phyloP scores from a whole-genome alignment of 1,140 invertebrate genomes.

The Conopomorpha cramerella region DNA sequence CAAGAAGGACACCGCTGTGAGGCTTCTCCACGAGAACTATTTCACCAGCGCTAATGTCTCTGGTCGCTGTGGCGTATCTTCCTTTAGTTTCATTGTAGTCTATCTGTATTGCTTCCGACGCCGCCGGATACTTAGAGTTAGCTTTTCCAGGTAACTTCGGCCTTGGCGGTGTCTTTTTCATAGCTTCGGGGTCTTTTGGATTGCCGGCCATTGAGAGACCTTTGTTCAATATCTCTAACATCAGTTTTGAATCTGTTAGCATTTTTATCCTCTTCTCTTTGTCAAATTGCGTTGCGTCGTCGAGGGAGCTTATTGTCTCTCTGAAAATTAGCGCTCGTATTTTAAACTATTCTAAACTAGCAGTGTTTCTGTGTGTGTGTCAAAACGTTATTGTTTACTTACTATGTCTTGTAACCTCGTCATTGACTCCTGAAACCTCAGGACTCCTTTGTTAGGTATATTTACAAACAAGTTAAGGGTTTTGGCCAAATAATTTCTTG shows the following conservation, averaged over 20 bases:
- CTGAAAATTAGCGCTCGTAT: constrained; percentile 47
- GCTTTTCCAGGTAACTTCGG: constrained; percentile 40
- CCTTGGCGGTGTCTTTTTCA: constrained; percentile 33
- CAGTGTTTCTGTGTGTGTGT: too few relatives aligned
- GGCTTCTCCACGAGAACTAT: constrained; percentile 75
- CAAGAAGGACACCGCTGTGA: constrained; percentile 73
- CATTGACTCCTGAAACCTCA: too few relatives aligned
- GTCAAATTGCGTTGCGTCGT: constrained; percentile 67
- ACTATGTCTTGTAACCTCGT: too few relatives aligned
- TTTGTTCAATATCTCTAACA: constrained; percentile 71
- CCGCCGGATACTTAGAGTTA: constrained; percentile 61
- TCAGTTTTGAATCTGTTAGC: constrained; percentile 70
- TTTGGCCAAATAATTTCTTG: too few relatives aligned
- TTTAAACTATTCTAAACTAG: too few relatives aligned
- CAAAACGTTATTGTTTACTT: not conserved
- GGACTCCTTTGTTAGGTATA: too few relatives aligned
- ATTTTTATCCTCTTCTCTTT: constrained; percentile 68
- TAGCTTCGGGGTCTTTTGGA: constrained; percentile 29
- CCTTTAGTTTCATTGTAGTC: constrained; percentile 44
- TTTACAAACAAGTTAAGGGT: too few relatives aligned
- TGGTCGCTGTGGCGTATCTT: constrained; percentile 66
- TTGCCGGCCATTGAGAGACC: constrained; percentile 48
- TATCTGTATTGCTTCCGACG: constrained; percentile 63
- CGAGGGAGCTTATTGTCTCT: constrained; percentile 66
- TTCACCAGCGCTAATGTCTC: constrained; percentile 69